Evolutionary conservation across 2,888 invertebrate species (phyloP).

Genomic region (Pristionchus mayeri): DNA sequence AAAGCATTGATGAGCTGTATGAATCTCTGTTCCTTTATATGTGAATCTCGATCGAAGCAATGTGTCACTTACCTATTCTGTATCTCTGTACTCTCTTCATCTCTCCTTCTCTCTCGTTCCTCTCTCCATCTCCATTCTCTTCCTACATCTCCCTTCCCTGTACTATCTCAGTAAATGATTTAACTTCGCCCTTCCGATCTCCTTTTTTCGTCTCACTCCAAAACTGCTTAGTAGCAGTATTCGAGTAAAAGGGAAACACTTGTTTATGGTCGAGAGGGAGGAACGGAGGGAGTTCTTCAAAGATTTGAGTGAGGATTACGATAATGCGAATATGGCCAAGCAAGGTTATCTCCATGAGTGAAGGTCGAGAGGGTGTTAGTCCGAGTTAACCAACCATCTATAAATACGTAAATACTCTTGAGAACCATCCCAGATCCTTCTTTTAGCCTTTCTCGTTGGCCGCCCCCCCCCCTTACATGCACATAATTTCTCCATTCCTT

Average conservation of each 20-base stretch:
- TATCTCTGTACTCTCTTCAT: neutral
- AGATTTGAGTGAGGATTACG: constrained; percentile 10
- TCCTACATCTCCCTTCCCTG: neutral
- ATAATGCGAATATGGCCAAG: constrained; percentile 9
- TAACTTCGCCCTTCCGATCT: neutral
- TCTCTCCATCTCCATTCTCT: neutral
- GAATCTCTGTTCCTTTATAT: neutral
- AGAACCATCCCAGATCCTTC: neutral
- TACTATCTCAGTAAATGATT: neutral
- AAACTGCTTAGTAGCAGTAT: constrained; percentile 19
- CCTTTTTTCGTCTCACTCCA: neutral
- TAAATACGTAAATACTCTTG: neutral
- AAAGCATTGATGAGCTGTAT: neutral
- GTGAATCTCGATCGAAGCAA: neutral
- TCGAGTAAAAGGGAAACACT: constrained; percentile 21
- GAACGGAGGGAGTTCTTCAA: neutral
- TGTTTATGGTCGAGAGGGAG: neutral
- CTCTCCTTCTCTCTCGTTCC: neutral
- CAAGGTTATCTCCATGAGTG: constrained; percentile 8
- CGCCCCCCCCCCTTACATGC: neutral
- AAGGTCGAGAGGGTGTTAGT: constrained; percentile 36
- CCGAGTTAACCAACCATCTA: constrained; percentile 11
- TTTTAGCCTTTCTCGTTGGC: too few species aligned
- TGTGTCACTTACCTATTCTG: neutral
- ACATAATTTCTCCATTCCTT: too few species aligned